Conservation (phyloP, 2,797 vertebrate genomes). For the Hozukius guyotensis region DNA sequence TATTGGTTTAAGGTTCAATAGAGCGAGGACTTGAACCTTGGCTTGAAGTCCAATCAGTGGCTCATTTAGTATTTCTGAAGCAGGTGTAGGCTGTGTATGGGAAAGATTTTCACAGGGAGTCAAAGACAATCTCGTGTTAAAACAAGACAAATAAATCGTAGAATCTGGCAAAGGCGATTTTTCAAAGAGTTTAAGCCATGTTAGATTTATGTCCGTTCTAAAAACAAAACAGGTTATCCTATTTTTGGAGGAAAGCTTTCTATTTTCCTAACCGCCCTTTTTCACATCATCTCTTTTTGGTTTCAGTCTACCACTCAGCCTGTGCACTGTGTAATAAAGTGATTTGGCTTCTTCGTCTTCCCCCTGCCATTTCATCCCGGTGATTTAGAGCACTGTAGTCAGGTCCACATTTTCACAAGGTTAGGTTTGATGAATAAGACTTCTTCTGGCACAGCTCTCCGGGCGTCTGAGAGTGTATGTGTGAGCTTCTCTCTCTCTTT, state of each 20-base stretch:
- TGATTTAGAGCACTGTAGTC: constrained; percentile 64
- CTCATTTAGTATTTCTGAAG: constrained; percentile 35
- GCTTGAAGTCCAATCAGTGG: constrained; percentile 43
- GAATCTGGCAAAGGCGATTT: constrained; percentile 22
- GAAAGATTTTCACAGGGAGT: background rate
- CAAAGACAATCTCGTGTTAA: background rate
- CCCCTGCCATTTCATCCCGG: constrained; percentile 38
- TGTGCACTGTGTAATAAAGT: constrained; percentile 50
- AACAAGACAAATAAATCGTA: constrained; percentile 17
- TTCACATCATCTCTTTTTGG: constrained; percentile 44
- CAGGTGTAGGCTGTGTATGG: constrained; percentile 46
- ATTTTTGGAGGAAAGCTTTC: constrained; percentile 34
- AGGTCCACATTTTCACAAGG: constrained; percentile 61
- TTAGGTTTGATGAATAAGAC: constrained; percentile 66
- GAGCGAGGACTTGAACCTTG: constrained; percentile 43
- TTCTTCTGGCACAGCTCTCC: constrained; percentile 45
- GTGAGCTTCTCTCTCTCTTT: constrained; percentile 27
- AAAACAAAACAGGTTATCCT: constrained; percentile 45
- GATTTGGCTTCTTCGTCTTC: constrained; percentile 39
- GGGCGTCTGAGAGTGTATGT: constrained; percentile 15
- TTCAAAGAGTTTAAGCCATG: background rate
- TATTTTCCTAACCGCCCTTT: constrained; percentile 28
- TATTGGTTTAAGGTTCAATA: constrained; percentile 45
- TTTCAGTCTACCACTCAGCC: constrained; percentile 43
- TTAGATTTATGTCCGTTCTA: constrained; percentile 25